Conservation (phyloP, 2,888 invertebrate species). For the Polyploca ridens region DNA sequence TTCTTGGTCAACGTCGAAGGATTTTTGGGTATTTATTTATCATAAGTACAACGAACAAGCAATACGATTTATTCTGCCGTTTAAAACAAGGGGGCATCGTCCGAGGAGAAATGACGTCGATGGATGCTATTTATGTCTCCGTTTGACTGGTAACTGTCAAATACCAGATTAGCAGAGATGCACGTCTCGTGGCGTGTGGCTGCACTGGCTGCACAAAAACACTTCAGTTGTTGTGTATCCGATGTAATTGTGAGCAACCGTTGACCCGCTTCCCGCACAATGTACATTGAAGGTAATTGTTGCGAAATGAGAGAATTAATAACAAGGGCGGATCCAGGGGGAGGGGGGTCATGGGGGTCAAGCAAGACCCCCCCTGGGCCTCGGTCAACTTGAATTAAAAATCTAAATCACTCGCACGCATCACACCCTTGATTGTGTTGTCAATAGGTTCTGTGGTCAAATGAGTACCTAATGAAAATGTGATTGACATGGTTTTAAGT, state of each 20-base stretch:
- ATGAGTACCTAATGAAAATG: too few species aligned
- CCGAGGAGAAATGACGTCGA: conserved; percentile 62
- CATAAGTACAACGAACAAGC: neutral
- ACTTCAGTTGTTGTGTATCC: conserved; percentile 22
- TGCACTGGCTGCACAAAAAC: conserved; percentile 28
- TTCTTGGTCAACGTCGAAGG: too few species aligned
- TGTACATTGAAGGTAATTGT: conserved; percentile 48
- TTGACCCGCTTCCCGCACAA: conserved; percentile 42
- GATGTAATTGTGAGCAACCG: conserved; percentile 35
- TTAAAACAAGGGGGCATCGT: conserved; percentile 56
- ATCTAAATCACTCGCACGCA: too few species aligned
- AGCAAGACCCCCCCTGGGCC: too few species aligned
- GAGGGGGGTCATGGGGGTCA: too few species aligned
- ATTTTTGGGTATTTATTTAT: too few species aligned
- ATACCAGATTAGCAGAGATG: conserved; percentile 61
- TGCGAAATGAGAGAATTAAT: conserved; percentile 39
- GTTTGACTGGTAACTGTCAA: conserved; percentile 69
- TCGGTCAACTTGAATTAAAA: too few species aligned
- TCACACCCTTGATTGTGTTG: too few species aligned
- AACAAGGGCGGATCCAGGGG: too few species aligned
- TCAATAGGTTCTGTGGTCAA: too few species aligned
- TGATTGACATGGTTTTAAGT: too few species aligned
- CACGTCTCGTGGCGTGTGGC: conserved; percentile 36
- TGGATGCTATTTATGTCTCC: conserved; percentile 63
- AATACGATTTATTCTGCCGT: neutral